phyloP scores from a whole-genome alignment of 2,113 vertebrate species.

The Esox niger region DNA sequence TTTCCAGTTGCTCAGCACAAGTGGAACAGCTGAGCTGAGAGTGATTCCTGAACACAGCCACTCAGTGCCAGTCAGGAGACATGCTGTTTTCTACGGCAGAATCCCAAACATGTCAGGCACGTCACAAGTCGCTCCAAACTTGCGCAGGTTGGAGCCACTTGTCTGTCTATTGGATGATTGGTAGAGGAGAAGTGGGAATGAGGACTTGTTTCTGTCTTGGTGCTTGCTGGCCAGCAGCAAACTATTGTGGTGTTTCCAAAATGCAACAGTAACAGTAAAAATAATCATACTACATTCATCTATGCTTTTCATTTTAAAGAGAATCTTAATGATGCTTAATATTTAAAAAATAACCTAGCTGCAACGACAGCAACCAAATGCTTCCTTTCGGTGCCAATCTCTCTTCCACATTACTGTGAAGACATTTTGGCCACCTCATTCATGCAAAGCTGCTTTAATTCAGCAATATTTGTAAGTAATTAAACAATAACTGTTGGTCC shows the following conservation, averaged over 20 bases:
- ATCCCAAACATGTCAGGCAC: slow-evolving; percentile 22
- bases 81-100: slow-evolving; percentile 25
- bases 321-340: no score
- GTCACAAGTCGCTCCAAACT: slow-evolving; percentile 8
- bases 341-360: no score
- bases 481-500: no score
- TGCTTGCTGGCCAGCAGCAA: neutral
- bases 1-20: slow-evolving; percentile 45
- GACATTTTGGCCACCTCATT: no score
- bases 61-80: slow-evolving; percentile 1
- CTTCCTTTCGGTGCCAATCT: no score
- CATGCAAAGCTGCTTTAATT: no score
- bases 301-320: no score
- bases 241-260: neutral
- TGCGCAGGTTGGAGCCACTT: slow-evolving; percentile 31
- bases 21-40: slow-evolving; percentile 25
- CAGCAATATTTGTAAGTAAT: no score
- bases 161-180: slow-evolving; percentile 10
- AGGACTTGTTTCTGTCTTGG: neutral
- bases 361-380: no score
- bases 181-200: neutral
- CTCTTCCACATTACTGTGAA: no score
- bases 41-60: neutral
- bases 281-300: no score
- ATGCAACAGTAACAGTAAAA: neutral